Percentiles rank a stretch among this genome's conserved stretches.
Evolutionary conservation across 2,888 invertebrate genomes (phyloP).

Genomic region (Petrolisthes cinctipes): DNA sequence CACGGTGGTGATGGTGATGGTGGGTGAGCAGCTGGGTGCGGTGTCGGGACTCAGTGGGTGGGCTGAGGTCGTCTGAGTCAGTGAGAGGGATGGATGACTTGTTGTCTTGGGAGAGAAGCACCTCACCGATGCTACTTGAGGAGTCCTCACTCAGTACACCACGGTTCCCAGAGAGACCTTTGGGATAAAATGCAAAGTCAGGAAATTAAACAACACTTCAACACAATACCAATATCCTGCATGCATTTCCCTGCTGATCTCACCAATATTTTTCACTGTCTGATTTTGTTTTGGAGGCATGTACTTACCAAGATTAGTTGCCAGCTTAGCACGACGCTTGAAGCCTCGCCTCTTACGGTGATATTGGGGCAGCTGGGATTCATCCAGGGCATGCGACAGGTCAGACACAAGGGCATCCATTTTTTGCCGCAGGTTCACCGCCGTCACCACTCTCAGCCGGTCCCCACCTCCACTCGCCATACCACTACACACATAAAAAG

Average conservation of each 20-base stretch:
- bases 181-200: not conserved
- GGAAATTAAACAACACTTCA: not conserved
- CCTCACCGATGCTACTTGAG: conserved; percentile 65
- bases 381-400: conserved; percentile 65
- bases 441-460: conserved; percentile 58
- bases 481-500: conserved; percentile 36
- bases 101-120: conserved; percentile 63
- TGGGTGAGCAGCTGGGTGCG: conserved; percentile 52
- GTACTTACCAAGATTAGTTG: conserved; percentile 42
- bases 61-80: conserved; percentile 58
- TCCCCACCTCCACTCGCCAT: conserved; percentile 60
- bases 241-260: not conserved
- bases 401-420: conserved; percentile 66
- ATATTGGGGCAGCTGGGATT: conserved; percentile 62
- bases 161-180: conserved; percentile 41
- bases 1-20: conserved; percentile 36
- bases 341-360: conserved; percentile 63
- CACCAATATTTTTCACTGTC: not conserved
- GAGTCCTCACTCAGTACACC: conserved; percentile 61
- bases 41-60: conserved; percentile 45
- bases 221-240: not conserved
- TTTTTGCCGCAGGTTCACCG: conserved; percentile 52
- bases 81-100: conserved; percentile 64
- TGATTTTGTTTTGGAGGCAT: not conserved
- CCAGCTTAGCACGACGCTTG: conserved; percentile 57